Base-by-base conservation (phyloP, 2,113 vertebrate genomes). In the Chinchilla lanigera region DNA sequence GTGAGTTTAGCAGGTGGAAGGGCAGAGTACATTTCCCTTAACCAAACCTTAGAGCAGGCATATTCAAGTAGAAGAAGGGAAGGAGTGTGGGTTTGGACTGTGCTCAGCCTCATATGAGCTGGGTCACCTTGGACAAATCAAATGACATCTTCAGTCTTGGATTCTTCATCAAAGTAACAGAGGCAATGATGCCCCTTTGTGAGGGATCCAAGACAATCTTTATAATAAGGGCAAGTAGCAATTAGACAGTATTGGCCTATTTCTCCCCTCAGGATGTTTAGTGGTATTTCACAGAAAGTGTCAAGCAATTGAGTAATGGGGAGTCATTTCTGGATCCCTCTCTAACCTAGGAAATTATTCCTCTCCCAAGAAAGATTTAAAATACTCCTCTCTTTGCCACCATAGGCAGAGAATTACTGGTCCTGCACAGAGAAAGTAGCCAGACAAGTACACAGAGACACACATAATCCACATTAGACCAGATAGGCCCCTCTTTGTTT, bases 211-310 rank as follows among this genome's bases (percentile, higher is more conserved):
- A 30, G 16, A 81, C 11, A 60, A 56, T 60, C 16, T 56, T 93
- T 77, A 35, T 3, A 86, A 84, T 86, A 44, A 52, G 20, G 41
- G 28, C 91, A 83, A 89, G 26, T 54, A 81, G 67, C 77, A 86
- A 92, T 83, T 63, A 95, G 96, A 50, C 44, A 82, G 3, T 30
- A 60, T 71, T 89, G 58, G 33, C 44, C 38, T 86, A 4, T 58
- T 69, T 16, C 65, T 69, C 33, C 38, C 17, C 33, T n/a, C 28
- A 88, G 56, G 58, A 52, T 77, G 47, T 78, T 89, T 63, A 96
- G 81, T 35, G 19, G 10, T 80, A 5, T 84, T 97, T 97, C 67
- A 60, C 54, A 96, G 93, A 86, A 89, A 89, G 16, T 77, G 24
- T 71, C 58, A 89, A 77, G 61, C 52, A 93, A 96, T 47, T 97